phyloP scores from a whole-genome alignment of 2,113 vertebrate genomes.

The Emydura subglobosa region DNA sequence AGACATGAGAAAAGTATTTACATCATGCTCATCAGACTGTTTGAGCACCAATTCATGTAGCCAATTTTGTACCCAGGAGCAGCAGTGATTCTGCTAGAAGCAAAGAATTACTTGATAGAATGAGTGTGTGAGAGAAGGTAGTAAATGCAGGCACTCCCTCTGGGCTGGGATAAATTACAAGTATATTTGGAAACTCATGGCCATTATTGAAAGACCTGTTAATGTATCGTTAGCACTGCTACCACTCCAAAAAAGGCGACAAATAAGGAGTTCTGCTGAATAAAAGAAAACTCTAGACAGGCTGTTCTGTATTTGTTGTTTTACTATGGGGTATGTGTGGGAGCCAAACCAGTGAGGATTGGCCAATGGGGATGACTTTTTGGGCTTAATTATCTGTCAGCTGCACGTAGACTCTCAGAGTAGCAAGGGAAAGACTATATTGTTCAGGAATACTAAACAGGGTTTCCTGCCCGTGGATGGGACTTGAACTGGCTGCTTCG shows the following conservation, averaged over 20 bases:
- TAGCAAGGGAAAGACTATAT: not conserved
- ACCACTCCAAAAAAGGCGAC: not conserved
- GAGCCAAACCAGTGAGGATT: not conserved
- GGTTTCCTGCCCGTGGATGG: not conserved
- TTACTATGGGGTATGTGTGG: not conserved
- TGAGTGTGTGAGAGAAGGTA: not conserved
- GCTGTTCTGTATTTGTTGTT: not conserved
- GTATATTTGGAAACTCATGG: not conserved
- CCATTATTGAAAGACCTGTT: not conserved
- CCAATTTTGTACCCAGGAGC: conserved; percentile 2
- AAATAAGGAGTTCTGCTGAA: not conserved
- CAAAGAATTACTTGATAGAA: not conserved
- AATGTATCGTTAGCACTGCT: not conserved
- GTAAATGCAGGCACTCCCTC: not conserved
- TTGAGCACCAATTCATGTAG: not conserved
- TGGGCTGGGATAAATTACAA: not conserved
- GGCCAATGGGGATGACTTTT: not conserved
- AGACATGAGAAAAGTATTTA: not conserved
- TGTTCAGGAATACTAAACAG: not conserved
- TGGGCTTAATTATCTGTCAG: not conserved
- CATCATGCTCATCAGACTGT: not conserved
- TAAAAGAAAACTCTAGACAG: not conserved
- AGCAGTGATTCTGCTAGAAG: not conserved
- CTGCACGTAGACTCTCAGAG: not conserved
- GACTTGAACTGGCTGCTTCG: not conserved